Conservation (phyloP, 2,113 vertebrate genomes). For the Agelaius phoeniceus region DNA sequence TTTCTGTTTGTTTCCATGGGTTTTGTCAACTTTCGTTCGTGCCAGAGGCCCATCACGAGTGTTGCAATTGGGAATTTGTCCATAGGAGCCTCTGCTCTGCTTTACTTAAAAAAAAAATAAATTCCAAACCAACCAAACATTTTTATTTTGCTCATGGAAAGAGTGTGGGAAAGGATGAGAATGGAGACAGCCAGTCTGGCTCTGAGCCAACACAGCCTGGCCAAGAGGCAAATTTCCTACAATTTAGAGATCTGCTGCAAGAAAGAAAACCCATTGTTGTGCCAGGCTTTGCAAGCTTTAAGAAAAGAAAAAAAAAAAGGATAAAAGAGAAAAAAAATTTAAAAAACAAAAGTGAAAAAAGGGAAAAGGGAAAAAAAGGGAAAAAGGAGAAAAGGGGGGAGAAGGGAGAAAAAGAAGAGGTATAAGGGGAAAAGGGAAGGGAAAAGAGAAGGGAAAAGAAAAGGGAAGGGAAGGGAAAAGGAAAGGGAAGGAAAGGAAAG, state of each 20-base stretch:
- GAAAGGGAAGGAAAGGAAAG: accelerated
- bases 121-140: neutral
- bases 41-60: neutral
- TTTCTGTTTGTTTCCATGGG: neutral
- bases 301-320: accelerated
- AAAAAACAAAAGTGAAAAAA: too few species aligned
- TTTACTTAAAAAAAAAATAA: neutral
- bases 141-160: constrained; percentile 10
- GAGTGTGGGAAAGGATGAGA: neutral
- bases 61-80: neutral
- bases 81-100: neutral
- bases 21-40: neutral
- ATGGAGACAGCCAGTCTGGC: constrained; percentile 19
- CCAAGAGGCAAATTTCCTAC: constrained; percentile 25
- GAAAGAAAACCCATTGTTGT: neutral
- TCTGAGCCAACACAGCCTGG: neutral
- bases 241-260: neutral
- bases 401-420: neutral
- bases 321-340: accelerated
- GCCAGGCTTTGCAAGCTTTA: neutral
- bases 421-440: neutral
- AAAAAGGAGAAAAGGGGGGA: too few species aligned
- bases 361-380: too few species aligned
- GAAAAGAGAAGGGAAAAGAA: too few species aligned
- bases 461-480: too few species aligned